Percentiles rank a stretch among this genome's conserved stretches.
Conservation (phyloP, 35 echinoderm and acorn worm species). For the Strongylocentrotus purpuratus region DNA sequence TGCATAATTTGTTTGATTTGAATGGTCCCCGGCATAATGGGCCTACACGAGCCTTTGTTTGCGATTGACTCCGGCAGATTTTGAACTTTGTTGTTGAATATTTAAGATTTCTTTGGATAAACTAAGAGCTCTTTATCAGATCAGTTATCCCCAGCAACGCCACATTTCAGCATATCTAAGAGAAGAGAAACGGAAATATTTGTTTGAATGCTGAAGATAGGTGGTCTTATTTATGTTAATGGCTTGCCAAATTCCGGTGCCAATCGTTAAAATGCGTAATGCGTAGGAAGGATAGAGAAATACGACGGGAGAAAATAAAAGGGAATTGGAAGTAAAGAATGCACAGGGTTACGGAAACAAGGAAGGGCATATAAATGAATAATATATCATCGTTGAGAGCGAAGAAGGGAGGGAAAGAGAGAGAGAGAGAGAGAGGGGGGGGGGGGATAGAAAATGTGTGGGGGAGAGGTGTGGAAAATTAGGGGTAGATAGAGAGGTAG, state of each 20-base stretch:
- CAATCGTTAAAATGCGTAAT: neutral
- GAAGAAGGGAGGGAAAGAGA: neutral
- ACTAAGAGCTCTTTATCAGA: neutral
- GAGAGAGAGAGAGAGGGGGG: neutral
- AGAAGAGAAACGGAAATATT: neutral
- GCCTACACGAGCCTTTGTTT: constrained; percentile 7
- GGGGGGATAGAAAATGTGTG: too few species aligned
- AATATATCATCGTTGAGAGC: neutral
- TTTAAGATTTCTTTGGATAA: too few species aligned
- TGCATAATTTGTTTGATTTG: neutral
- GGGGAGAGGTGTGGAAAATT: neutral
- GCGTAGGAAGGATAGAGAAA: neutral
- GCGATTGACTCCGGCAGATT: neutral
- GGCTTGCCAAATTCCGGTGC: neutral
- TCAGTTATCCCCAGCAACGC: neutral
- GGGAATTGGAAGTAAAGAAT: neutral
- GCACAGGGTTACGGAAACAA: neutral
- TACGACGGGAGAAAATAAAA: neutral
- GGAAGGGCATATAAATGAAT: neutral
- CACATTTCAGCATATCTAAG: constrained; percentile 3
- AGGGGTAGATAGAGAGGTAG: neutral
- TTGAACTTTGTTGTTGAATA: neutral
- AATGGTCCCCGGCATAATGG: neutral
- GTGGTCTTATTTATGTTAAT: neutral
- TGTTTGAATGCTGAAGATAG: neutral